A percentile compares a stretch with the other conserved stretches of the same genome.
These are phyloP conservation scores for Schizothorax lantsangensis DNA, from an alignment of 2,797 vertebrate species.

Conservation along the genomic window DNA sequence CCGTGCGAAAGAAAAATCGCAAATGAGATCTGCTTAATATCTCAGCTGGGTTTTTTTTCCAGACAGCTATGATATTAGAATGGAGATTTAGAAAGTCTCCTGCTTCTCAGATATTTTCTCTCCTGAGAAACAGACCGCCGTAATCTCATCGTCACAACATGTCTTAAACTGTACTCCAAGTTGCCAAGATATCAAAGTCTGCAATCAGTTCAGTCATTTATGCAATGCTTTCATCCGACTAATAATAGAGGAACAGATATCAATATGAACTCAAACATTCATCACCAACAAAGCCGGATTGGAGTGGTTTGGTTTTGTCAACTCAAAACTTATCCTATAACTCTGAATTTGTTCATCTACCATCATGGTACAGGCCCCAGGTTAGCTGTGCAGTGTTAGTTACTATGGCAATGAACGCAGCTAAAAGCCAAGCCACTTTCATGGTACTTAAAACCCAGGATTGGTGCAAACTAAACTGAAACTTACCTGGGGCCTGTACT, in stretches of 20 bases:
- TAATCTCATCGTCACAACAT: neutral
- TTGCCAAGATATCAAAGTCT: neutral
- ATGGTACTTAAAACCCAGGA: too few species aligned
- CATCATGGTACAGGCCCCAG: too few species aligned
- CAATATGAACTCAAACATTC: neutral
- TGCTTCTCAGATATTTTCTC: neutral
- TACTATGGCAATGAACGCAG: too few species aligned
- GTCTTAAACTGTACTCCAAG: neutral
- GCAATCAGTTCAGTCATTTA: neutral
- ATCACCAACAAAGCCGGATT: too few species aligned
- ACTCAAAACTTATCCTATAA: too few species aligned
- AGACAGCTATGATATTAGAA: neutral
- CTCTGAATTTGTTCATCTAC: too few species aligned
- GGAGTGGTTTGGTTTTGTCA: too few species aligned
- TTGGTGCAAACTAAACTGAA: too few species aligned
- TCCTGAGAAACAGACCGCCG: neutral
- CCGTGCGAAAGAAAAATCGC: neutral
- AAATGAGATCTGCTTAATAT: neutral
- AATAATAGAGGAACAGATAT: neutral
- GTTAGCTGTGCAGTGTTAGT: too few species aligned
- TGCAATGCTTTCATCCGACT: neutral
- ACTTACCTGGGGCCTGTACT: too few species aligned
- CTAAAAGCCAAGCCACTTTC: too few species aligned
- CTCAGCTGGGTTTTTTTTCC: neutral
- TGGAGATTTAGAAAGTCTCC: constrained; percentile 1